Percentiles rank a stretch among this genome's conserved stretches.
phyloP scores from a whole-genome alignment of 2,888 invertebrate species.

The Exocentrus adspersus region DNA sequence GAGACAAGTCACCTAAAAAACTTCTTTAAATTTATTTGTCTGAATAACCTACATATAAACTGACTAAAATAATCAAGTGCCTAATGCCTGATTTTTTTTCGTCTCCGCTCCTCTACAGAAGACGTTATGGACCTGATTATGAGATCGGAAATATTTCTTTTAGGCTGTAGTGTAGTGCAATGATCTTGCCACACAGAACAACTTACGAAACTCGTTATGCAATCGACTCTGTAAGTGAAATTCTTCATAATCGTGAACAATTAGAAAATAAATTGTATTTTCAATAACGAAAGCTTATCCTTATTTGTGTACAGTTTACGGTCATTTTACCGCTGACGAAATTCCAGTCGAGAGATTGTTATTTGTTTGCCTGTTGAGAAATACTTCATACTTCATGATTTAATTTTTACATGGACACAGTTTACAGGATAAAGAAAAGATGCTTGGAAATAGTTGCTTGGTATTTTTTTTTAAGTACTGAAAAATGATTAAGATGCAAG shows the following conservation, averaged over 20 bases:
- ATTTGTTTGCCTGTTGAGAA: slow-evolving; percentile 2
- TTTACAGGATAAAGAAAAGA: no score
- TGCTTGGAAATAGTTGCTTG: no score
- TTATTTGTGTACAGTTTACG: slow-evolving; percentile 20
- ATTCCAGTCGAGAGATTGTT: slow-evolving; percentile 11
- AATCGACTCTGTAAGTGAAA: slow-evolving; percentile 33
- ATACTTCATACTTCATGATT: not conserved
- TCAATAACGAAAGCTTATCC: slow-evolving; percentile 27
- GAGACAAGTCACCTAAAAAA: no score
- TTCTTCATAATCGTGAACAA: slow-evolving; percentile 41
- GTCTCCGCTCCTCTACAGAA: not conserved
- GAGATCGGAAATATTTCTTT: slow-evolving; percentile 11
- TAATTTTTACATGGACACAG: slow-evolving; percentile 8
- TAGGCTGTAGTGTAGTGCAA: slow-evolving; percentile 10
- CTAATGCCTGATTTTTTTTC: no score
- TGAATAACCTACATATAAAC: no score
- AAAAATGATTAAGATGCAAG: no score
- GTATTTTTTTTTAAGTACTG: no score
- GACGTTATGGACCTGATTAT: slow-evolving; percentile 13
- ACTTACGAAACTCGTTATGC: slow-evolving; percentile 23
- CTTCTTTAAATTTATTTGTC: no score
- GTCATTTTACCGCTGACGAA: slow-evolving; percentile 17
- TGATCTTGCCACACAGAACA: slow-evolving; percentile 5
- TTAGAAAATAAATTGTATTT: slow-evolving; percentile 41
- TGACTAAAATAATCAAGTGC: no score